These are phyloP conservation scores for Scopus umbretta DNA, from an alignment of 2,113 vertebrate species.

Conservation along the genomic window DNA sequence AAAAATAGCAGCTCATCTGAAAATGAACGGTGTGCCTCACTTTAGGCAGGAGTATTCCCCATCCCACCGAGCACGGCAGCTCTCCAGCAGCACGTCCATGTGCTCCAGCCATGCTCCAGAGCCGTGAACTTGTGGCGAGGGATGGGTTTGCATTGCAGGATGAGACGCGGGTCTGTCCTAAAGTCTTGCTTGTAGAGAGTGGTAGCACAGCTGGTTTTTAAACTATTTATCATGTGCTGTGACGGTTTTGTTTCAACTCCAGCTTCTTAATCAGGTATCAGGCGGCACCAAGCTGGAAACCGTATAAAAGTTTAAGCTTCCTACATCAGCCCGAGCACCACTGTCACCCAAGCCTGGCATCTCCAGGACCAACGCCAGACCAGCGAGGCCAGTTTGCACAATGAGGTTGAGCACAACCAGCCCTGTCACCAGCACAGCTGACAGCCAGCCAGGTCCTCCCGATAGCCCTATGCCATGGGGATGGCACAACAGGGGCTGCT, in stretches of 20 bases:
- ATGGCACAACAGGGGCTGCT: no score
- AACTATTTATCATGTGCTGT: background rate
- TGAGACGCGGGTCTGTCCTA: background rate
- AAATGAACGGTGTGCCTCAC: background rate
- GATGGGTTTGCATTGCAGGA: background rate
- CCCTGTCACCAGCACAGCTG: background rate
- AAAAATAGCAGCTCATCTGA: background rate
- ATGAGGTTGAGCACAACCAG: background rate
- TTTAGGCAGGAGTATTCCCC: background rate
- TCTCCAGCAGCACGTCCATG: background rate
- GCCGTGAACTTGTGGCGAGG: fast-evolving
- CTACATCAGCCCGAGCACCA: background rate
- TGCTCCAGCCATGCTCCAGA: background rate
- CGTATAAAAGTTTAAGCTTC: fast-evolving
- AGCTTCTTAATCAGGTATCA: background rate
- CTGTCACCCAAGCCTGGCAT: background rate
- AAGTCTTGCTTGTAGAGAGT: background rate
- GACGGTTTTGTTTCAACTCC: background rate
- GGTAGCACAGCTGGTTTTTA: background rate
- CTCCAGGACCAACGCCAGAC: background rate
- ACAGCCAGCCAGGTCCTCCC: background rate
- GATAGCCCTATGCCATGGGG: no score
- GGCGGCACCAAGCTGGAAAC: background rate
- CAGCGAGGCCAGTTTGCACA: background rate
- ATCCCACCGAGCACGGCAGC: fast-evolving